phyloP scores from a whole-genome alignment of 2,888 invertebrate species.

The Microplitis manilae region DNA sequence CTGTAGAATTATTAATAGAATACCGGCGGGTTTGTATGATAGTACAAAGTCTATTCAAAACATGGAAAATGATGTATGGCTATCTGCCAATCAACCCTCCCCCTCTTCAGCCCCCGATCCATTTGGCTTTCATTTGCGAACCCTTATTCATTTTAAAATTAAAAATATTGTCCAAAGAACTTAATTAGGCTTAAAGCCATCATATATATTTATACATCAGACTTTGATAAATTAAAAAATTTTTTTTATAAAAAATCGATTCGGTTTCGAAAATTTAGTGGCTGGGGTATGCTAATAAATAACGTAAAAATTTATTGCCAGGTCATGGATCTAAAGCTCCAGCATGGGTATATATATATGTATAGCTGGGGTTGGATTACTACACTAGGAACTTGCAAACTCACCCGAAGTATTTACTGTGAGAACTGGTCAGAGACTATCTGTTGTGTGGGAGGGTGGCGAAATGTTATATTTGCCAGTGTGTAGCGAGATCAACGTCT shows the following conservation, averaged over 20 bases:
- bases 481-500: constrained; percentile 48
- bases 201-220: too few relatives aligned
- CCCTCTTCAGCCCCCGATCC: constrained; percentile 28
- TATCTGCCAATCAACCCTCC: constrained; percentile 50
- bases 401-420: constrained; percentile 71
- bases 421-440: constrained; percentile 67
- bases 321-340: constrained; percentile 60
- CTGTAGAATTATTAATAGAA: constrained; percentile 55
- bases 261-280: neutral
- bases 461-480: constrained; percentile 28
- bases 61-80: constrained; percentile 58
- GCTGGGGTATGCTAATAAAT: constrained; percentile 52
- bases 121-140: constrained; percentile 40
- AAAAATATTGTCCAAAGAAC: constrained; percentile 25
- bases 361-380: constrained; percentile 35
- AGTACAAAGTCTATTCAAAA: constrained; percentile 50
- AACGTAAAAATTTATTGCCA: constrained; percentile 59
- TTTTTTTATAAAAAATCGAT: constrained; percentile 2
- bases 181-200: too few relatives aligned
- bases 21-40: constrained; percentile 44
- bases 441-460: constrained; percentile 9
- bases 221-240: constrained; percentile 37
- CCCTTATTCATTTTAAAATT: constrained; percentile 31
- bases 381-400: constrained; percentile 66
- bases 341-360: constrained; percentile 44